A percentile compares a stretch with the other conserved stretches of the same genome.
These are phyloP conservation scores for Sitta carolinensis DNA, from an alignment of 2,797 vertebrate species.

Conservation along the genomic window DNA sequence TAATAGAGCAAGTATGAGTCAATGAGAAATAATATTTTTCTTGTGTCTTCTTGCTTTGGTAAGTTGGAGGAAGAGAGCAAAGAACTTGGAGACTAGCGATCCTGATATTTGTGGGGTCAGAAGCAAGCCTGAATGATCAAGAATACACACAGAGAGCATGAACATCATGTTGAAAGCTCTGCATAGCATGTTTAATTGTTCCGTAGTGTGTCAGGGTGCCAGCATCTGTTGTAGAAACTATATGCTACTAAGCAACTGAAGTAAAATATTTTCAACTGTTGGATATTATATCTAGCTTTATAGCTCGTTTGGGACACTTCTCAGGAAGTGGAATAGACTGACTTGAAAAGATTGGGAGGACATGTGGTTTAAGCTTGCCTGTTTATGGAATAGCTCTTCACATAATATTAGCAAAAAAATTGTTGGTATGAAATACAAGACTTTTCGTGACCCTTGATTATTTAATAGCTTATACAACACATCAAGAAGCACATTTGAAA, in stretches of 20 bases:
- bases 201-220: background rate
- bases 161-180: background rate
- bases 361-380: background rate
- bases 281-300: background rate
- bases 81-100: background rate
- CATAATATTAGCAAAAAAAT: background rate
- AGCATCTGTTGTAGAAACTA: constrained; percentile 42
- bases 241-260: constrained; percentile 43
- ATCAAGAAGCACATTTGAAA: background rate
- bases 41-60: background rate
- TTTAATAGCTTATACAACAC: background rate
- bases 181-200: background rate
- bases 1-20: background rate
- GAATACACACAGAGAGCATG: background rate
- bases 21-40: background rate
- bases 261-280: constrained; percentile 31
- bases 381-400: background rate
- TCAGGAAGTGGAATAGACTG: background rate
- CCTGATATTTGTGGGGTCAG: background rate
- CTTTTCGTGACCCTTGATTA: background rate
- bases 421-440: background rate
- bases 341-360: background rate
- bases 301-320: background rate
- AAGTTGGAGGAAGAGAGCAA: background rate
- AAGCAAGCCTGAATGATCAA: background rate